These are phyloP conservation scores for Heterocephalus glaber DNA, from an alignment of 2,113 vertebrate species.

Conservation along the genomic window DNA sequence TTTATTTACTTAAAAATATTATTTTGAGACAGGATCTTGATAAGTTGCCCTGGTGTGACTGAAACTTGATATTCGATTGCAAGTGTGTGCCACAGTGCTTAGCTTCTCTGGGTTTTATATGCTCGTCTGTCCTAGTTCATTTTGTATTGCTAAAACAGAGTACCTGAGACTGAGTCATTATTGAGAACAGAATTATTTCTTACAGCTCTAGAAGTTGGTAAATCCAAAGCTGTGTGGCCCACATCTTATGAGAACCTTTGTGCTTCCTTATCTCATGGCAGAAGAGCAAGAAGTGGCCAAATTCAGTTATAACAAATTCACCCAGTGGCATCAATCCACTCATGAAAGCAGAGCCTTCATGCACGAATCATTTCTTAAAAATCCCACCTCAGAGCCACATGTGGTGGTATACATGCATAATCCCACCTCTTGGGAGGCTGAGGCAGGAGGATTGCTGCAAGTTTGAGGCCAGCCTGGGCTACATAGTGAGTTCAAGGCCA, in stretches of 20 bases:
- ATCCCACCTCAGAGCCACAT: background rate
- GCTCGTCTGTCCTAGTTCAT: background rate
- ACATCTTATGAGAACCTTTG: background rate
- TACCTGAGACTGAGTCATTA: background rate
- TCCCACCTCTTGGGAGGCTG: background rate
- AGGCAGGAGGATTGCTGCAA: background rate
- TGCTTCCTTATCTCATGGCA: background rate
- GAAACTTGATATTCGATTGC: background rate
- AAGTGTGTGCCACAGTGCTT: background rate
- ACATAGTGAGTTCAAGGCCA: background rate
- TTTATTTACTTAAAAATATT: too few relatives aligned
- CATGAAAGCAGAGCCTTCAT: too few relatives aligned
- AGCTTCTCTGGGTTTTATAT: background rate
- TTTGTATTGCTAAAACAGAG: background rate
- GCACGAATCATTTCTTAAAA: background rate
- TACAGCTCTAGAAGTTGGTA: background rate
- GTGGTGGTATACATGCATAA: background rate
- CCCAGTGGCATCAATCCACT: too few relatives aligned
- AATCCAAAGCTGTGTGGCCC: too few relatives aligned
- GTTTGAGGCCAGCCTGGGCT: background rate
- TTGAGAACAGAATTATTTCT: background rate
- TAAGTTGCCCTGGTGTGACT: background rate
- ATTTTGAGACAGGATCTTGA: background rate
- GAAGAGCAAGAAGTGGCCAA: background rate
- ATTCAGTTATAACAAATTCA: background rate